phyloP scores from a whole-genome alignment of 2,797 vertebrate genomes.

The Ctenopoma multispine region DNA sequence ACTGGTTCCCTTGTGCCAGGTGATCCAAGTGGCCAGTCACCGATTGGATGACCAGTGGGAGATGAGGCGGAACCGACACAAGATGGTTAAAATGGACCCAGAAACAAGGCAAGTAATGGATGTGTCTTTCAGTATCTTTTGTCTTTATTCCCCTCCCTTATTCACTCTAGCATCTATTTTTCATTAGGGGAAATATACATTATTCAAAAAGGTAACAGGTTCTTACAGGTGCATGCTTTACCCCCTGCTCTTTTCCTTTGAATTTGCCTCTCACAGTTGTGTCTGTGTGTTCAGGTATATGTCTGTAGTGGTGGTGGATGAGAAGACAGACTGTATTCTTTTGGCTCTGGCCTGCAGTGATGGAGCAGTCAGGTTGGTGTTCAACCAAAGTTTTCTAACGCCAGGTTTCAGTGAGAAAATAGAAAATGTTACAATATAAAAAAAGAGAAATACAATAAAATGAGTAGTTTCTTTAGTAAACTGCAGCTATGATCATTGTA shows the following conservation, averaged over 20 bases:
- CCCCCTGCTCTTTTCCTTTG: neutral
- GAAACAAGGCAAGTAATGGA: conserved; percentile 89
- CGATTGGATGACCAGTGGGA: conserved; percentile 93
- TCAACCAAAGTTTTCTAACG: neutral
- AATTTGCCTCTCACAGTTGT: conserved; percentile 48
- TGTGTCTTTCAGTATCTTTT: neutral
- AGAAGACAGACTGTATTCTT: conserved; percentile 60
- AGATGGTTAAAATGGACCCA: conserved; percentile 92
- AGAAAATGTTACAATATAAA: too few species aligned
- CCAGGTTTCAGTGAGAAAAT: neutral
- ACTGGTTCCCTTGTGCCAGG: conserved; percentile 83
- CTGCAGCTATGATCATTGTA: neutral
- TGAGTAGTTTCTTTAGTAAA: neutral
- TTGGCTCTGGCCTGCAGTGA: conserved; percentile 93
- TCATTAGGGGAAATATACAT: neutral
- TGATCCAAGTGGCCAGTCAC: conserved; percentile 91
- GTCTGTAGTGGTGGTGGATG: conserved; percentile 83
- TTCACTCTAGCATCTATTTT: neutral
- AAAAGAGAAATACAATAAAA: neutral
- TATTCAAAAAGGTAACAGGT: neutral
- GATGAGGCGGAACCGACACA: conserved; percentile 88
- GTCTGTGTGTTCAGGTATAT: conserved; percentile 88
- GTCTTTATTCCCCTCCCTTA: neutral
- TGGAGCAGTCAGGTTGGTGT: conserved; percentile 90
- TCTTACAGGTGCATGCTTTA: neutral